A percentile compares a stretch with the other conserved stretches of the same genome.
Conservation (phyloP, 2,888 invertebrate species). For the Oasisia sp. region DNA sequence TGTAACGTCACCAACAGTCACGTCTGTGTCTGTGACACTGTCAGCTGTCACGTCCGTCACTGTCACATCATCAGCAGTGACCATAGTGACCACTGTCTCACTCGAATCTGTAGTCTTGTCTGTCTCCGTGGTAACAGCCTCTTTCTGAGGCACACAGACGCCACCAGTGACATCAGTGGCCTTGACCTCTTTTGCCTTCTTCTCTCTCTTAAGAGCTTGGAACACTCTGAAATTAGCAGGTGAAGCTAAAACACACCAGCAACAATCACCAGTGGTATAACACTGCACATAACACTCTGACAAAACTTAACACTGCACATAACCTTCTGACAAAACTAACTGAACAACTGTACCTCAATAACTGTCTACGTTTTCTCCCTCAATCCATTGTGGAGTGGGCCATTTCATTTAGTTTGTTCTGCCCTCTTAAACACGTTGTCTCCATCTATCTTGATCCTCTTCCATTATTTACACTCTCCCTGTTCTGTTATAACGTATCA, state of each 20-base stretch:
- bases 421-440: too few species aligned
- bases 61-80: neutral
- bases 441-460: too few species aligned
- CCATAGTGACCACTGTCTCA: neutral
- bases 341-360: neutral
- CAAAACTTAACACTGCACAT: neutral
- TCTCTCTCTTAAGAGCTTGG: slow-evolving; percentile 10
- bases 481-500: too few species aligned
- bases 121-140: neutral
- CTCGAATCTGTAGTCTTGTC: neutral
- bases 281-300: neutral
- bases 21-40: neutral
- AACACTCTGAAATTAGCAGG: neutral
- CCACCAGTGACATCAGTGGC: neutral
- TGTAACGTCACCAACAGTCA: neutral
- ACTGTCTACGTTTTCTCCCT: too few species aligned
- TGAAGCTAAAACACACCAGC: neutral
- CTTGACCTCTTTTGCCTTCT: neutral
- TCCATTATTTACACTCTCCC: too few species aligned
- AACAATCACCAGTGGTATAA: neutral
- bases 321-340: neutral
- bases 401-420: too few species aligned
- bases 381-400: too few species aligned
- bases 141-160: neutral
- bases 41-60: neutral